phyloP scores from a whole-genome alignment of 2,888 invertebrate genomes.

The Pachycephus smyrnensis region DNA sequence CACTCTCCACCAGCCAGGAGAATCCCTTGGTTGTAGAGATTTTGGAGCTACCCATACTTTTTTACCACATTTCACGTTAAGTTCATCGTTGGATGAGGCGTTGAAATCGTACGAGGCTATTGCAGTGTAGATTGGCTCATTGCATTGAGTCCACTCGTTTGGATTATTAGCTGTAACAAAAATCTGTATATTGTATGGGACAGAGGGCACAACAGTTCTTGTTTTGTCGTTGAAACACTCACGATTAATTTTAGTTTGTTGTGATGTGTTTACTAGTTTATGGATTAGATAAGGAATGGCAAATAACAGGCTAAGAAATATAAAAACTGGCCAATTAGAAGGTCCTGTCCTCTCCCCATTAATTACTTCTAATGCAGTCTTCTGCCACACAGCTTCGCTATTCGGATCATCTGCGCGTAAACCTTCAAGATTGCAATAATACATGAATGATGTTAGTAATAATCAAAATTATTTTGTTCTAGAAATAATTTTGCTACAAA shows the following conservation, averaged over 20 bases:
- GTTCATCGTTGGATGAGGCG: slow-evolving; percentile 79
- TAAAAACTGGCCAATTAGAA: slow-evolving; percentile 88
- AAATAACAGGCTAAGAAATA: slow-evolving; percentile 89
- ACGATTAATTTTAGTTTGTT: slow-evolving; percentile 47
- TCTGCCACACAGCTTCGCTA: slow-evolving; percentile 61
- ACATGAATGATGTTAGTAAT: slow-evolving; percentile 2
- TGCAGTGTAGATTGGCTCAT: slow-evolving; percentile 73
- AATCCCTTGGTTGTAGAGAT: slow-evolving; percentile 79
- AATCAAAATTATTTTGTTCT: not conserved
- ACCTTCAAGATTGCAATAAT: slow-evolving; percentile 41
- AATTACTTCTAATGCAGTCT: slow-evolving; percentile 62
- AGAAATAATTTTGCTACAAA: not conserved
- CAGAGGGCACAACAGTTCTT: not conserved
- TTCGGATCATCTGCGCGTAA: slow-evolving; percentile 53
- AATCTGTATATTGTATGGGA: slow-evolving; percentile 8
- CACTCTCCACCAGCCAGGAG: slow-evolving; percentile 60
- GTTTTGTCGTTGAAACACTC: slow-evolving; percentile 16
- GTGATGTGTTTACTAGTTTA: slow-evolving; percentile 51
- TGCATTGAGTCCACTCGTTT: slow-evolving; percentile 72
- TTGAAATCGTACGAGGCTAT: slow-evolving; percentile 82
- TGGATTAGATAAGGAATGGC: slow-evolving; percentile 87
- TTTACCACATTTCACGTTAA: slow-evolving; percentile 83
- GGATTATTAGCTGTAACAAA: slow-evolving; percentile 73
- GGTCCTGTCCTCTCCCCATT: slow-evolving; percentile 63
- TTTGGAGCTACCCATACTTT: slow-evolving; percentile 85